Base-by-base conservation (phyloP, 2,113 vertebrate genomes). In the Ammodytes dubius region DNA sequence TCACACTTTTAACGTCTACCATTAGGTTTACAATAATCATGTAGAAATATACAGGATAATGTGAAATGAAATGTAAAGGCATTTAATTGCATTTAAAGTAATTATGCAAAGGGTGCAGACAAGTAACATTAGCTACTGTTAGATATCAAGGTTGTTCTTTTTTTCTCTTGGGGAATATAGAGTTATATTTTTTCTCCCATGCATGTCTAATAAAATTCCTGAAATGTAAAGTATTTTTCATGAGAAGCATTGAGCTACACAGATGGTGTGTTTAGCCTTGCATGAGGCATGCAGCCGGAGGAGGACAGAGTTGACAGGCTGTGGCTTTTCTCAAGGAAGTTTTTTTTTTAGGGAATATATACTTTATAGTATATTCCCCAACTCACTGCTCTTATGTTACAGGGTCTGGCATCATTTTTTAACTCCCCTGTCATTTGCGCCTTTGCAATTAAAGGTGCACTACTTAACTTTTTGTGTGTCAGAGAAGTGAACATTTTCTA, bases 1-100 rank as follows among this genome's bases (percentile, higher is more conserved):
- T 82, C 83, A 81, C 12, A 70, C 53, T 65, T 17, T 19, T 71
- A 64, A 68, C 7, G 61, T 12, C 69, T 82, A 61, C 74, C 67
- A 7, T 2, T 40, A 57, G 52, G 61, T 74, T 59, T n/a, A 17
- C 19, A 57, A 64, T 56, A 27, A 27, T 19, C 70, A 19, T 43
- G 57, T 12, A 7, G 52, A 79, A 63, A 35, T 63, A 12, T 45
- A 60, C 42, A 11, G 17, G 78, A 53, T 59, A 43, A 79, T 43
- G 27, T 47, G 40, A 27, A 27, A 27, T 27, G 27, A 27, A 27
- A 27, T 53, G 42, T 50, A 56, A 10, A 19, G 17, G 35, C 17
- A 19, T n/a, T 27, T 5, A 15, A 45, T 52, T 43, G 0, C 4
- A 70, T 63, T 46, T 46, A 2, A 61, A 27, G 49, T 61, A 17